Percentiles rank a stretch among this genome's conserved stretches.
phyloP scores from a whole-genome alignment of 1,140 invertebrate genomes.

The Ceratina calcarata region DNA sequence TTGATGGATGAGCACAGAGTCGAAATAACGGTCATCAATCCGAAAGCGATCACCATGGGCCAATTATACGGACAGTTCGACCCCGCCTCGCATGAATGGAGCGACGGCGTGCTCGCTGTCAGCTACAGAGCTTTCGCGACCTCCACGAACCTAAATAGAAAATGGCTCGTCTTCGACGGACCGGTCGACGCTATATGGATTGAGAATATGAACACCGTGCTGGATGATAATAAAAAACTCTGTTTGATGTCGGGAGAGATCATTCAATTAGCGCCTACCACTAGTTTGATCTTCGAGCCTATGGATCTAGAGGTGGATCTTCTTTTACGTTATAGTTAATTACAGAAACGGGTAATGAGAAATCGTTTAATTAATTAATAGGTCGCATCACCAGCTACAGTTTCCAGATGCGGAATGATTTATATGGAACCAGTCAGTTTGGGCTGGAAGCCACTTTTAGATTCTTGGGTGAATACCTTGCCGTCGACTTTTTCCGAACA shows the following conservation, averaged over 20 bases:
- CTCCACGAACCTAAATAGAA: slow-evolving; percentile 87
- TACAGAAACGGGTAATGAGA: too few relatives aligned
- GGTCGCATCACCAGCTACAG: slow-evolving; percentile 92
- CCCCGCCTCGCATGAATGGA: slow-evolving; percentile 96
- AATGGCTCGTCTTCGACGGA: slow-evolving; percentile 98
- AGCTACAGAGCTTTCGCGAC: slow-evolving; percentile 93
- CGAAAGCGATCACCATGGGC: slow-evolving; percentile 97
- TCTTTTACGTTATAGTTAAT: neutral
- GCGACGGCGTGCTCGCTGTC: slow-evolving; percentile 96
- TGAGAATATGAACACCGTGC: slow-evolving; percentile 97
- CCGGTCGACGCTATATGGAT: slow-evolving; percentile 98
- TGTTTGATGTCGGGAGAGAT: slow-evolving; percentile 97
- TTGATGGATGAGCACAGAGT: slow-evolving; percentile 94
- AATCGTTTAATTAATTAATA: slow-evolving; percentile 29
- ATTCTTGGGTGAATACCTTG: slow-evolving; percentile 93
- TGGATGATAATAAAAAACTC: slow-evolving; percentile 97
- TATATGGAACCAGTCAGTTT: slow-evolving; percentile 95
- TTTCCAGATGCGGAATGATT: slow-evolving; percentile 97
- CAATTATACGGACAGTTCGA: slow-evolving; percentile 98
- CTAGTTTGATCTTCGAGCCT: slow-evolving; percentile 96
- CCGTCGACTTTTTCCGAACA: slow-evolving; percentile 85
- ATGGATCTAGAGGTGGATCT: slow-evolving; percentile 90
- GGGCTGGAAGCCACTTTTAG: slow-evolving; percentile 93
- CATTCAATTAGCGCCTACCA: slow-evolving; percentile 94
- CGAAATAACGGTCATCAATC: slow-evolving; percentile 95